Base-by-base conservation (phyloP, 23 tunicate genomes). In the Styela plicata region DNA sequence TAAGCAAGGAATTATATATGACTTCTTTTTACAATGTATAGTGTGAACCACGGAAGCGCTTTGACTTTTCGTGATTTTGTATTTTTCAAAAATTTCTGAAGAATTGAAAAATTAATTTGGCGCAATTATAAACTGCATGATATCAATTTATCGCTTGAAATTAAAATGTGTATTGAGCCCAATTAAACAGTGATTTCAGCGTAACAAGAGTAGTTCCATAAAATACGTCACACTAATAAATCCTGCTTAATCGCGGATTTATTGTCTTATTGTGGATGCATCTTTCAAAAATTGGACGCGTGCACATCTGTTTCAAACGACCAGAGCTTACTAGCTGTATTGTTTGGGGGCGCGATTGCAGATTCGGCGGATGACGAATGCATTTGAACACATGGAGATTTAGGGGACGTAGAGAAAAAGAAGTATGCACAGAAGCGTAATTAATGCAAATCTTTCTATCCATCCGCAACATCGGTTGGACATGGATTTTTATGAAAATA, bases 361-460 rank as follows among this genome's bases (percentile, higher is more conserved):
- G 71, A 21, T 1, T 22, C 71, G 71, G 30, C 30, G 22, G 32
- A 67, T 24, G 71, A 27, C 71, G 31, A 67, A 0, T 67, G 71
- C 71, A 67, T 25, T 27, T 16, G 71, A 67, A 67, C 71, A 67
- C 71, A 25, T 67, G 71, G 57, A 44, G 57, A 44, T 44, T 44
- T 44, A 13, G 57, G 57, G 7, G 13, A 44, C 57, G 57, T 7
- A 7, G 57, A 44, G 57, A 44, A 13, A 44, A 44, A 44, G 13
- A 44, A 44, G 57, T 13, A 44, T 5, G 57, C 13, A 13, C 57
- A 44, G 32, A 0, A 67, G 2, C 71, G 71, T 67, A 67, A 67
- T 67, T 67, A 67, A 67, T 67, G 71, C 71, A 67, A 67, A 67
- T 67, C 71, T 67, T 67, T 67, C 31, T 44, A 44, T 44, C 57